Evolutionary conservation across 2,797 vertebrate species (phyloP), one percentile per base, ranked within the genome.

Genomic region (Centropyge bicolor): DNA sequence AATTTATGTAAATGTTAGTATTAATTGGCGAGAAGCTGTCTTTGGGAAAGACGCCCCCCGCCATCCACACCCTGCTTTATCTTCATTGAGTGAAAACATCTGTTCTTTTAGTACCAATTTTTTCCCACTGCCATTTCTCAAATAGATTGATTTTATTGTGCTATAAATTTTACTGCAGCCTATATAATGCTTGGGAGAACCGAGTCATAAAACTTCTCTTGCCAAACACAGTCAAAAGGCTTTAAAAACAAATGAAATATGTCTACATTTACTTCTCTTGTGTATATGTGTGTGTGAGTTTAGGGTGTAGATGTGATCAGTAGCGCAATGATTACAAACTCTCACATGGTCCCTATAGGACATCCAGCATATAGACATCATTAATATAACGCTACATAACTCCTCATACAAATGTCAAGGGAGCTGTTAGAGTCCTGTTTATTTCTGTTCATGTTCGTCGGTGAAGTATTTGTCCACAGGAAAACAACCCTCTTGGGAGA

Each of bases 141-240:
- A 62, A 77, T 61, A 65, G 51, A 79, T 73, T 79, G 51, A 82
- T 77, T 80, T 84, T 80, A 82, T 71, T 66, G n/a, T 13, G 66
- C 66, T 17, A 27, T 82, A 68, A 60, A 80, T 77, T 76, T 79
- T 5, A 82, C 60, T 63, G 76, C 76, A 36, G 51, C 45, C 45
- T 43, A 27, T 63, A 63, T 67, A 80, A 74, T 31, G 6, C 57
- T 60, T 4, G 0, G 52, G n/a, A 61, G 54, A 76, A 14, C 36
- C 51, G 60, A 35, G n/a, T 24, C 24, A 76, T 82, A 74, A 87
- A 82, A 59, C 49, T 22, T n/a, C 7, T 69, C 49, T 36, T 12
- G 24, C 46, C 41, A 64, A 69, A 59, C 48, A 52, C 35, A 36
- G 48, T 76, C 46, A 65, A 45, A 74, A 43, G 31, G 38, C 40